Evolutionary conservation across 2,113 vertebrate species (phyloP).

Genomic region (Larimichthys crocea): DNA sequence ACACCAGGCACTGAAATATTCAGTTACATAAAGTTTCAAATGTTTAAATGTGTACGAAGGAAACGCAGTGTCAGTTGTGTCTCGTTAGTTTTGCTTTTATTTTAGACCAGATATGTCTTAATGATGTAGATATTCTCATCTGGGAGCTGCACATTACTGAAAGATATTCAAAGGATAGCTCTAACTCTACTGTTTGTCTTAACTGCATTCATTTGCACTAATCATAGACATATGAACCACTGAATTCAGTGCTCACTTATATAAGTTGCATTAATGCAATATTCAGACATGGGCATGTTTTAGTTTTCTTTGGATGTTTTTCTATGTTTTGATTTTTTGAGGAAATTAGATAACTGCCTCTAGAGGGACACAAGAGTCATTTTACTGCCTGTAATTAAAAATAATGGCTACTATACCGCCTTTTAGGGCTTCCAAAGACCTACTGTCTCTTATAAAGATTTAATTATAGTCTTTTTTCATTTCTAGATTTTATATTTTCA

Average conservation of each 20-base stretch:
- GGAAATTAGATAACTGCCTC: constrained; percentile 12
- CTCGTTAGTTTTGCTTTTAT: constrained; percentile 11
- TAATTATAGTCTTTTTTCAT: neutral
- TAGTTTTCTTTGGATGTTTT: neutral
- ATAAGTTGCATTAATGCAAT: neutral
- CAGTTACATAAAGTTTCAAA: neutral
- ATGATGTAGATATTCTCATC: constrained; percentile 4
- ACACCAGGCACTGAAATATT: neutral
- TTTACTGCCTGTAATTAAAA: constrained; percentile 2
- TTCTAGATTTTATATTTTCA: neutral
- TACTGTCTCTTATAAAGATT: neutral
- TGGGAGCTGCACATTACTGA: constrained; percentile 4
- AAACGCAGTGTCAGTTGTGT: neutral
- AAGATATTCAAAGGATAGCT: constrained; percentile 14
- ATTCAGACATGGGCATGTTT: neutral
- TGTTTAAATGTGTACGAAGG: neutral
- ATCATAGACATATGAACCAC: neutral
- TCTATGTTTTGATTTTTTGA: neutral
- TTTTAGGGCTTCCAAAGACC: neutral
- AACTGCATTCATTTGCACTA: constrained; percentile 19
- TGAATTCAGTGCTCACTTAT: neutral
- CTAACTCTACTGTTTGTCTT: neutral
- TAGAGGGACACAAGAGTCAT: constrained; percentile 29
- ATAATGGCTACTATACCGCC: neutral
- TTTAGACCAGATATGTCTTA: neutral